These are phyloP conservation scores for Drosophila paracracens DNA, from an alignment of 2,888 invertebrate species.

Conservation along the genomic window DNA sequence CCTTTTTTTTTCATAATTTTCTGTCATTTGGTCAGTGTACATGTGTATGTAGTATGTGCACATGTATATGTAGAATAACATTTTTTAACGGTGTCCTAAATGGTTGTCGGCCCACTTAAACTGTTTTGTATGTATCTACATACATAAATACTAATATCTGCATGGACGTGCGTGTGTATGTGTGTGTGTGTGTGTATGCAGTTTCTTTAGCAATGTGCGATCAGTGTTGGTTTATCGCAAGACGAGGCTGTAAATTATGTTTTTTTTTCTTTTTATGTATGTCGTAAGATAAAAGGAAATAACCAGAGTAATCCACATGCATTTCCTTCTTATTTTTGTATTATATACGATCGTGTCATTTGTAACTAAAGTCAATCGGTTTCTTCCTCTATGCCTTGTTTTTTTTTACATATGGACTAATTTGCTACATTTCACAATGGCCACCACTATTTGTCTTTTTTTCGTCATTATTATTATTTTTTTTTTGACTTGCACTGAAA, in stretches of 20 bases:
- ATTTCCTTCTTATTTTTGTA: neutral
- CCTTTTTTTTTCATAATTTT: slow-evolving; percentile 7
- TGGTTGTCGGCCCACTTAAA: slow-evolving; percentile 6
- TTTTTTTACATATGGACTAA: slow-evolving; percentile 8
- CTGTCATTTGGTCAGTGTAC: slow-evolving; percentile 11
- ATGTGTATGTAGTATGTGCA: neutral
- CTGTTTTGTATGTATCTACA: slow-evolving; percentile 7
- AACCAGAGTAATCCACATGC: neutral
- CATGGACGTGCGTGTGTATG: neutral
- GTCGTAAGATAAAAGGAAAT: slow-evolving; percentile 6
- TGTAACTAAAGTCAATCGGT: neutral
- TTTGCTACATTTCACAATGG: slow-evolving; percentile 34
- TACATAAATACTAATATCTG: slow-evolving; percentile 1
- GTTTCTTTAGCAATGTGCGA: slow-evolving; percentile 13
- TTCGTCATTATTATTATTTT: neutral
- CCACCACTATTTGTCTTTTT: slow-evolving; percentile 32
- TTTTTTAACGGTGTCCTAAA: slow-evolving; percentile 11
- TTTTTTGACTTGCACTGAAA: slow-evolving; percentile 36
- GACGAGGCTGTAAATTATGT: neutral
- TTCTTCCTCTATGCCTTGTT: neutral
- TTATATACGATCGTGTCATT: slow-evolving; percentile 16
- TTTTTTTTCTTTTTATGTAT: neutral
- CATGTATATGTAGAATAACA: neutral
- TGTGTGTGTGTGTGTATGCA: slow-evolving; percentile 6
- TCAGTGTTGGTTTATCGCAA: slow-evolving; percentile 16